Evolutionary conservation across 2,797 vertebrate genomes (phyloP).

Genomic region (Cyprinella venusta): DNA sequence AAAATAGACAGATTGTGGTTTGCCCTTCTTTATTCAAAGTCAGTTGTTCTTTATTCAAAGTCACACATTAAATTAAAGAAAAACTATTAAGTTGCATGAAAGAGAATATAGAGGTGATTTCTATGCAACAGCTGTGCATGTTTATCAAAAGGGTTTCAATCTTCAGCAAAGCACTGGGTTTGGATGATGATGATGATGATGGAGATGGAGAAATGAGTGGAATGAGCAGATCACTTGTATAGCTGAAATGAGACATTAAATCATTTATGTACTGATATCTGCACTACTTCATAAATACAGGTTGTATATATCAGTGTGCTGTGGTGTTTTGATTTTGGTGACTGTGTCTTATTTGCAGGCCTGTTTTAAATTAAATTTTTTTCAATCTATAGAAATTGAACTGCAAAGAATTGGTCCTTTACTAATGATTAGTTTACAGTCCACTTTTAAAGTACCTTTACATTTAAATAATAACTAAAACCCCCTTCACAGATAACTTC

Average conservation of each 20-base stretch:
- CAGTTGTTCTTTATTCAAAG: no score
- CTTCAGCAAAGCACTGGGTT: constrained; percentile 56
- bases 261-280: constrained; percentile 65
- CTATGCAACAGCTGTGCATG: constrained; percentile 68
- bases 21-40: constrained; percentile 50
- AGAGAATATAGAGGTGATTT: constrained; percentile 67
- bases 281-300: constrained; percentile 64
- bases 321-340: constrained; percentile 57
- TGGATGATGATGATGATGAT: constrained; percentile 37
- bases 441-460: not conserved
- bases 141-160: constrained; percentile 64
- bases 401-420: not conserved
- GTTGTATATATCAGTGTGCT: constrained; percentile 63
- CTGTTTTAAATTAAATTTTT: not conserved
- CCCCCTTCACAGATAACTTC: accelerated
- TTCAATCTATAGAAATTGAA: not conserved
- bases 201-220: constrained; percentile 47
- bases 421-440: not conserved
- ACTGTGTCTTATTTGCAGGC: not conserved
- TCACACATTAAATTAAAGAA: constrained; percentile 62
- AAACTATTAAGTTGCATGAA: constrained; percentile 67
- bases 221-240: constrained; percentile 62
- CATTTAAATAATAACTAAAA: not conserved
- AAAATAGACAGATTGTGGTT: constrained; percentile 30
- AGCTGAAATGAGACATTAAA: constrained; percentile 66